These are phyloP conservation scores for Hucho hucho DNA, from an alignment of 2,113 vertebrate genomes.

Conservation along the genomic window DNA sequence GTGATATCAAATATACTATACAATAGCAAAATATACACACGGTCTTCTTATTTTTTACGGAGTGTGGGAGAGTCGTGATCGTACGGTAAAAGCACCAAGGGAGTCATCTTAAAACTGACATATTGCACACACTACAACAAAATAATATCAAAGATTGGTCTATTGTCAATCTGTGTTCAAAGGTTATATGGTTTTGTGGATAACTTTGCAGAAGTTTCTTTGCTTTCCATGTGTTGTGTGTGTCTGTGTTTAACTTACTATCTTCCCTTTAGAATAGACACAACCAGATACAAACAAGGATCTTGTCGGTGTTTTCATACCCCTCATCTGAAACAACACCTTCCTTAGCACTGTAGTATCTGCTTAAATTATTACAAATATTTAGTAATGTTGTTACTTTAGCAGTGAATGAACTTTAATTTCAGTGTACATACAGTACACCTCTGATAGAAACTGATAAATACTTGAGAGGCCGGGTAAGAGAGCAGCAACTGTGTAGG, in stretches of 20 bases:
- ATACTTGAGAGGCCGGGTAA: neutral
- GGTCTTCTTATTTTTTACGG: slow-evolving; percentile 35
- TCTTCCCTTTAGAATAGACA: too few relatives aligned
- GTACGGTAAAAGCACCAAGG: slow-evolving; percentile 1
- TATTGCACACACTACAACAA: neutral
- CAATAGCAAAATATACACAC: slow-evolving; percentile 42
- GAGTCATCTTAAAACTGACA: slow-evolving; percentile 19
- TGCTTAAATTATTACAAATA: neutral
- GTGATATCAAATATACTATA: slow-evolving; percentile 30
- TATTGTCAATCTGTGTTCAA: neutral
- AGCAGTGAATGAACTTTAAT: neutral
- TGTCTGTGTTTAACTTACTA: neutral
- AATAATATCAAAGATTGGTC: neutral
- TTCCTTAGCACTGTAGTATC: neutral
- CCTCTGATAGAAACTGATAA: neutral
- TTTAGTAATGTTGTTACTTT: neutral
- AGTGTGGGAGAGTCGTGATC: slow-evolving; percentile 15
- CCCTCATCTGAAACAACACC: neutral
- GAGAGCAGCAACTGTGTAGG: neutral
- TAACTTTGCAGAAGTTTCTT: neutral
- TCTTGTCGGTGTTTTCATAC: too few relatives aligned
- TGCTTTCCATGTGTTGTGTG: neutral
- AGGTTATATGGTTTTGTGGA: neutral
- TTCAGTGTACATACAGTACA: neutral
- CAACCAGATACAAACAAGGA: too few relatives aligned